These are phyloP conservation scores for Botia almorhae DNA, from an alignment of 2,797 vertebrate genomes.

Conservation along the genomic window DNA sequence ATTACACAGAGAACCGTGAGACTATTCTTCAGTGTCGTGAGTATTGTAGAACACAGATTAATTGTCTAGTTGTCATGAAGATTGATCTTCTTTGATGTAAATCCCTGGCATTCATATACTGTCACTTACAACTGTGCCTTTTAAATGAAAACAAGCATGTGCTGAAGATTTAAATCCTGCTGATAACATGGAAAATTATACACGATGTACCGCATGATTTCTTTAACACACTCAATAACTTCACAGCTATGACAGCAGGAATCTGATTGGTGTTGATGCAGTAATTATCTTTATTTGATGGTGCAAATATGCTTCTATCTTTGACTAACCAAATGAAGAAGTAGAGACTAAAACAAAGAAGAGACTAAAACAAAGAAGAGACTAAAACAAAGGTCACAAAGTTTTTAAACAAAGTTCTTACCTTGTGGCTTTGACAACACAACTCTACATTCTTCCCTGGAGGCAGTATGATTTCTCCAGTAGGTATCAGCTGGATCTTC, in stretches of 20 bases:
- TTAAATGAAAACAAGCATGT: not conserved
- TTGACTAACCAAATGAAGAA: not conserved
- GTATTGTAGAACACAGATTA: not conserved
- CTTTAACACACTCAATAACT: constrained; percentile 1
- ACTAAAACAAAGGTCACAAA: no score
- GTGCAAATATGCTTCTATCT: not conserved
- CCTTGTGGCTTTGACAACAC: constrained; percentile 80
- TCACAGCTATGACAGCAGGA: not conserved
- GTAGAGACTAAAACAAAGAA: not conserved
- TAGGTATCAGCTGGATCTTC: constrained; percentile 80
- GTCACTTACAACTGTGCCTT: no score
- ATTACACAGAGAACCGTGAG: no score
- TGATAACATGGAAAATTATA: constrained; percentile 2
- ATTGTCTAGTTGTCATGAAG: no score
- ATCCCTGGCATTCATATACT: not conserved
- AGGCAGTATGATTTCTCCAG: constrained; percentile 80
- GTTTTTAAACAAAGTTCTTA: no score
- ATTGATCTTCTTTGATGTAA: no score
- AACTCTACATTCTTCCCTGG: constrained; percentile 80
- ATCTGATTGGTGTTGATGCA: not conserved
- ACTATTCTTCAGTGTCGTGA: no score
- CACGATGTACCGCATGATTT: not conserved
- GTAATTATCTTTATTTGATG: not conserved
- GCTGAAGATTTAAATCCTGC: not conserved
- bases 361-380: no score